phyloP scores from a whole-genome alignment of 2,888 invertebrate genomes.

The Andrena hattorfiana region DNA sequence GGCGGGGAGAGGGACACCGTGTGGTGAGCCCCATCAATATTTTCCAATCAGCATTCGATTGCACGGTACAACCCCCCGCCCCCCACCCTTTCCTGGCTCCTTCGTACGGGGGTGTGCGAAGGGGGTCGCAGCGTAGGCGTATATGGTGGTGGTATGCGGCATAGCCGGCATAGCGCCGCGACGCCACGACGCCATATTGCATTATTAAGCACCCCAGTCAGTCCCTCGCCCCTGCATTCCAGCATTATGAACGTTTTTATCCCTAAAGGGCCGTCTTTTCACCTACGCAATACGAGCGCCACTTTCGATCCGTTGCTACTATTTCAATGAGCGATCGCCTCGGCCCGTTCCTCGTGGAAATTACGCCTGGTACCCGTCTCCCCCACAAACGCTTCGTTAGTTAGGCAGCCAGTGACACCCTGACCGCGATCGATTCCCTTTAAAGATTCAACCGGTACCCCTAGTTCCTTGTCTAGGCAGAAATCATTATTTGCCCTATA shows the following conservation, averaged over 20 bases:
- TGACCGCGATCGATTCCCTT: constrained; percentile 41
- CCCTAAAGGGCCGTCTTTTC: constrained; percentile 68
- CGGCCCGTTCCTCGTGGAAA: neutral
- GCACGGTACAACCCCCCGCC: constrained; percentile 68
- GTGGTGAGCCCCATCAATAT: constrained; percentile 80
- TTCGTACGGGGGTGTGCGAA: constrained; percentile 38
- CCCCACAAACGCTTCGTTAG: neutral
- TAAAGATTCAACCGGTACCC: constrained; percentile 38
- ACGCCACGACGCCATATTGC: constrained; percentile 83
- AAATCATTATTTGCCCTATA: constrained; percentile 57
- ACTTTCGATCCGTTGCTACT: constrained; percentile 20
- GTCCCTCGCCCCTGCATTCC: constrained; percentile 80
- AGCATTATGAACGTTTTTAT: constrained; percentile 83
- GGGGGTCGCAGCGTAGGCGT: constrained; percentile 73
- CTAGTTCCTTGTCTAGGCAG: constrained; percentile 40
- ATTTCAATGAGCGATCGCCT: neutral
- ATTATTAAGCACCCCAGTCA: constrained; percentile 82
- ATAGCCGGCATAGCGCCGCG: constrained; percentile 84
- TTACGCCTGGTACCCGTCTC: neutral
- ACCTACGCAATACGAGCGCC: constrained; percentile 28
- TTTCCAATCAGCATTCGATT: constrained; percentile 84
- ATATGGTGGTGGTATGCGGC: constrained; percentile 82
- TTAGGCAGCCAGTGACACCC: constrained; percentile 22
- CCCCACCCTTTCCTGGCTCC: constrained; percentile 31
- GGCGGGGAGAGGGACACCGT: constrained; percentile 37